Base-by-base conservation (phyloP, 2,113 vertebrate genomes). In the Lepus europaeus region DNA sequence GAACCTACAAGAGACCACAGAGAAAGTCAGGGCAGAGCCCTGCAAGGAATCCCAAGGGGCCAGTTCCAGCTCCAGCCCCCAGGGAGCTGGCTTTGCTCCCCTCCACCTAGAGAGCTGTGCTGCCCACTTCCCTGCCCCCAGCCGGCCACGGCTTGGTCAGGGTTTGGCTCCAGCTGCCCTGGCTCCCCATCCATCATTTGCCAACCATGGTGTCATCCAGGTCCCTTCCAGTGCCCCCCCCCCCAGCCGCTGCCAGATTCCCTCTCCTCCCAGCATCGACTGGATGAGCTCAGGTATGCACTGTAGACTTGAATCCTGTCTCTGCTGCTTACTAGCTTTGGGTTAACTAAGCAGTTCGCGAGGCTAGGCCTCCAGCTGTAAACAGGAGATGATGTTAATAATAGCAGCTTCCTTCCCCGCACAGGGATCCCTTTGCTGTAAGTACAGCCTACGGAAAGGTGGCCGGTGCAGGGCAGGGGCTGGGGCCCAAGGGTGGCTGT, bases 1-100 rank as follows among this genome's bases (percentile, higher is more conserved):
- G 96, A 96, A 98, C 98, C 98, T 98, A 93, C 0, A 72, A 98
- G 90, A 95, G 93, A 93, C 59, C 97, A 23, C 97, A 85, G 68
- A 72, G 97, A 90, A 90, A 89, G 82, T 98, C 88, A 98, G 97
- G 95, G 36, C 27, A 53, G 22, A 81, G 53, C 7, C 5, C 69
- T 9, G 1, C 9, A 17, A 49, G 29, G 56, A 39, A 74, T 70
- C 77, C 49, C 83, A 80, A 45, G 61, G 53, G 53, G 61, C 31
- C 69, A 69, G 64, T 64, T 78, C 73, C 3, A 6, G 69, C 51
- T 45, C 79, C 59, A 27, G 45, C 2, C 25, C 51, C 29, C 56
- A 3, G 33, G 36, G 74, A 86, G 66, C 51, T 19, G 23, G 69
- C 61, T 74, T 13, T 73, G 8, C 23, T 85, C 31, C 73, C 61